Conservation (phyloP, 2,797 vertebrate species). For the Arctocebus calabarensis region DNA sequence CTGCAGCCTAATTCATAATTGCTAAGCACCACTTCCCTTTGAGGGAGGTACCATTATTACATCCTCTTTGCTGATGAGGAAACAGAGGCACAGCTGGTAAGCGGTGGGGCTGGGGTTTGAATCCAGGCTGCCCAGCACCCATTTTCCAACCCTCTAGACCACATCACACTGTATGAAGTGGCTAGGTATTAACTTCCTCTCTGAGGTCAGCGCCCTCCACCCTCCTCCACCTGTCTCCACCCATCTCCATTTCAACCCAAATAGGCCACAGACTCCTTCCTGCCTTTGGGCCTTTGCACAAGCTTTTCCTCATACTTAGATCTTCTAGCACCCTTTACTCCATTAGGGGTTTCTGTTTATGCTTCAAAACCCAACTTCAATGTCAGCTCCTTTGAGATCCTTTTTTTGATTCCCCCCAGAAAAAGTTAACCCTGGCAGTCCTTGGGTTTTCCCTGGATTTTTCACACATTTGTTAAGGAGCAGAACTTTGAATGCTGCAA, state of each 20-base stretch:
- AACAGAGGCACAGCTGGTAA: not conserved
- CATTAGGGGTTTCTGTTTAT: not conserved
- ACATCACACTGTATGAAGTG: no score
- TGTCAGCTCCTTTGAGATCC: conserved; percentile 34
- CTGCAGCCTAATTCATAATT: no score
- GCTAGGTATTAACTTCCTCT: not conserved
- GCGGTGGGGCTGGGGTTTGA: not conserved
- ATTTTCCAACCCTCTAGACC: rapidly evolving
- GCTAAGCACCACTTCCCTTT: no score
- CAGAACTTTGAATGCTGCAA: not conserved
- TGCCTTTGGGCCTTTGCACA: not conserved
- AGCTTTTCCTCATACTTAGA: not conserved
- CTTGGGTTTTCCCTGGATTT: not conserved
- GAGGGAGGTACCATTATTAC: no score
- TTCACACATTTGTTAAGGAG: not conserved
- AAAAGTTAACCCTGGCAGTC: not conserved
- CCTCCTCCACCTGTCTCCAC: not conserved
- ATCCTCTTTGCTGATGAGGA: not conserved
- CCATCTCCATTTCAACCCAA: not conserved
- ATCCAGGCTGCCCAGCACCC: not conserved
- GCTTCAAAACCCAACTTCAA: conserved; percentile 38
- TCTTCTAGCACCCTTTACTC: not conserved
- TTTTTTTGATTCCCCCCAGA: conserved; percentile 19
- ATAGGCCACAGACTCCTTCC: not conserved
- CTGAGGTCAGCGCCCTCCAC: rapidly evolving